Evolutionary conservation across 2,797 vertebrate genomes (phyloP), one percentile per base, ranked within the genome.

Genomic region (Gephyroberyx darwinii): DNA sequence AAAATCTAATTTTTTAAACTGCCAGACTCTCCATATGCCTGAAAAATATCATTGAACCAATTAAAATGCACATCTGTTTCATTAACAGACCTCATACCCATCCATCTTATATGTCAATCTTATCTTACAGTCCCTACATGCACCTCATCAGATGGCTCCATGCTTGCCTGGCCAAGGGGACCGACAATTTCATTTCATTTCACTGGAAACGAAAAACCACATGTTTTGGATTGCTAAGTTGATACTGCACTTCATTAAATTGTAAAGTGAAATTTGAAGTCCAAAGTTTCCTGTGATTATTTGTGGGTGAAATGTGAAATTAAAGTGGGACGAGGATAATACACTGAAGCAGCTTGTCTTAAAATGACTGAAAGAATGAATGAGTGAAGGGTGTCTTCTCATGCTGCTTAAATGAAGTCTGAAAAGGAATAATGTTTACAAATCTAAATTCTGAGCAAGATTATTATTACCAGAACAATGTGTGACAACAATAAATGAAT

Each of bases 11-110:
- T 86, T 87, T 81, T 67, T 51, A 54, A 84, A 86, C 82, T 86
- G 88, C 71, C 84, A 88, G 81, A 69, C 71, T 82, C 74, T 74
- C 56, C 68, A 71, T 77, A 80, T 65, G 78, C 72, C 79, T 85
- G 71, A 77, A 73, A 88, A 90, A 88, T 91, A 89, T 85, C 85
- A 84, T 77, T 84, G 82, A 92, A 88, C 78, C 90, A 93, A 92
- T 93, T 93, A 93, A 84, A 91, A 86, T 61, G 65, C 87, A 90
- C 92, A 93, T 93, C 90, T 94, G 90, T 91, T 94, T 90, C 86
- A 93, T 92, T 92, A 92, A 69, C 60, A 53, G 55, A 81, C 59
- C 82, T 87, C 85, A 80, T 84, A 86, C 83, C 80, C 89, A 90
- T 92, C 90, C 85, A 89, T 94, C 91, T 91, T 86, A 86, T 81